Evolutionary conservation across 2,888 invertebrate genomes (phyloP), one percentile per base, ranked within the genome.

Genomic region (Cataglyphis albicans): DNA sequence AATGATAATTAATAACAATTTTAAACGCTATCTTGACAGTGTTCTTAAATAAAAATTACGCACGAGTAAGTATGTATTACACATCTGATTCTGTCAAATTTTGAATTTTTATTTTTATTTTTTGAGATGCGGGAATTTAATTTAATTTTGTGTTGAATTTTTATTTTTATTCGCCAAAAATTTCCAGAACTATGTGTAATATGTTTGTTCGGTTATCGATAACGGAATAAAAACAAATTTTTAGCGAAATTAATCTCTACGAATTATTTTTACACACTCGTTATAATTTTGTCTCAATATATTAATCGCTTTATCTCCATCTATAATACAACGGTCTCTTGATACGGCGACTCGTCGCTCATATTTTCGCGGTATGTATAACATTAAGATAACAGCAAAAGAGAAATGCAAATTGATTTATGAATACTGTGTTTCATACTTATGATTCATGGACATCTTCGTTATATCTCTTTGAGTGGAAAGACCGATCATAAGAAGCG

Each of bases 391-490:
- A 75, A 65, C 75, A 52, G 75, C 18, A 25, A 65, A 65, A 75
- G 48, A 75, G 48, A 75, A 75, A 75, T 75, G 75, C 35, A 75
- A 75, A 75, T 75, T 75, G 75, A 75, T 75, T 75, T 75, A 65
- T 65, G 75, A 65, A 75, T 75, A 75, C 75, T 75, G 75, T 48
- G 75, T 25, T 65, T 75, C 75, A 75, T 63, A 29, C 74, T 44
- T 74, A 74, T 74, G 41, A 74, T 74, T 74, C 74, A 74, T 64
- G 74, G n/a, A 44, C 18, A 44, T 32, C 32, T 74, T n/a, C 64
- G 25, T 72, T 72, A 72, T 59, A 57, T 72, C 59, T 74, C 41
- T 64, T 74, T 64, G 74, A 74, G 15, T 9, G 41, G 29, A 32
- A 32, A 74, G 73, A 41, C 63, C 73, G 38, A 59, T 29, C n/a